A percentile compares a stretch with the other conserved stretches of the same genome.
Conservation (phyloP, 2,113 vertebrate species). For the Micromys minutus region DNA sequence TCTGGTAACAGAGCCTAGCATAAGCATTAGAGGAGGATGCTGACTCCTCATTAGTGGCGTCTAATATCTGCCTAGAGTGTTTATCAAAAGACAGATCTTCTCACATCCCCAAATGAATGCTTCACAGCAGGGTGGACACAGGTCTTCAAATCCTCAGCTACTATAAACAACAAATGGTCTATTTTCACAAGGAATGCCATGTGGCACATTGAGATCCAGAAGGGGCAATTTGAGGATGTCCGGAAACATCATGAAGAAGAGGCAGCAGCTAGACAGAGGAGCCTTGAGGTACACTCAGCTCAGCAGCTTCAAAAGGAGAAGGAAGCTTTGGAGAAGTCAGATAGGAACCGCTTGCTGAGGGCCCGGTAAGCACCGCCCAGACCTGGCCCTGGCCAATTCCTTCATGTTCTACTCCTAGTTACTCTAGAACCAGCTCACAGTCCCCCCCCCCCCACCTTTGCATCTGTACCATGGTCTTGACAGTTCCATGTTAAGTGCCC, state of each 20-base stretch:
- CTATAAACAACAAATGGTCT: accelerated
- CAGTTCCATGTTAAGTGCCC: neutral
- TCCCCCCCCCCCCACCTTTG: neutral
- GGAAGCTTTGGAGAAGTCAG: conserved; percentile 71
- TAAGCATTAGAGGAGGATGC: neutral
- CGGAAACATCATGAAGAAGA: conserved; percentile 78
- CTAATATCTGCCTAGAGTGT: neutral
- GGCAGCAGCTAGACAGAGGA: conserved; percentile 77
- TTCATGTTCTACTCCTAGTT: neutral
- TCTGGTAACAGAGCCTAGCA: neutral
- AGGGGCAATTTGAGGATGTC: conserved; percentile 80
- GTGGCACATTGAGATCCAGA: conserved; percentile 87
- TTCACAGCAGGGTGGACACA: accelerated
- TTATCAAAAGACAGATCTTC: no score
- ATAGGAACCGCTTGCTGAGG: conserved; percentile 73
- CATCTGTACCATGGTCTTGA: neutral
- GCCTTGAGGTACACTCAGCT: conserved; percentile 73
- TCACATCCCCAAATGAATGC: accelerated
- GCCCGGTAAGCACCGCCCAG: conserved; percentile 80
- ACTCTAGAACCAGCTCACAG: neutral
- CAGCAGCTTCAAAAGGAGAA: conserved; percentile 84
- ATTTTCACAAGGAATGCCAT: conserved; percentile 83
- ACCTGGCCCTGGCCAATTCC: neutral
- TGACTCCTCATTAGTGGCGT: accelerated
- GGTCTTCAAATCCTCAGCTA: accelerated